Conservation (phyloP, 1,140 invertebrate species). For the Eulimnadia texana region DNA sequence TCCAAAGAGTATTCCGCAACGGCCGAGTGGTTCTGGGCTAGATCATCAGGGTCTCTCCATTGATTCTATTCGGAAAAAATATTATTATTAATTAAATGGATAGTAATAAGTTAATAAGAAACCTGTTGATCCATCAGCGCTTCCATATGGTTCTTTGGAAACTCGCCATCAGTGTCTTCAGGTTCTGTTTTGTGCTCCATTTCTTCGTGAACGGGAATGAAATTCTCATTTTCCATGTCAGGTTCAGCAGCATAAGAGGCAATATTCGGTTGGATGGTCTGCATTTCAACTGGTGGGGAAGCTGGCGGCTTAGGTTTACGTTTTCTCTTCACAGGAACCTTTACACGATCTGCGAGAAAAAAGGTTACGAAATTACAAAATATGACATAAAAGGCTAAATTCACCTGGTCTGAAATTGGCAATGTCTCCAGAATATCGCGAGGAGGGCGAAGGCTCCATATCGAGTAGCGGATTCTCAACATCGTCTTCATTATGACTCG, state of each 20-base stretch:
- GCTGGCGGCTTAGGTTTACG: background rate
- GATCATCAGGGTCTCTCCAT: background rate
- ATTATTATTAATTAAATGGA: too few relatives aligned
- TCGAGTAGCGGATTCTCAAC: background rate
- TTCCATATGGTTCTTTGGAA: too few relatives aligned
- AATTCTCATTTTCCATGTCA: background rate
- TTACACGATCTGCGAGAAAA: background rate
- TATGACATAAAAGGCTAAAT: too few relatives aligned
- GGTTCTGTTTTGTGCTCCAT: background rate
- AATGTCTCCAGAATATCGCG: background rate
- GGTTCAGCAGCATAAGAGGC: background rate
- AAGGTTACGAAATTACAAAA: too few relatives aligned
- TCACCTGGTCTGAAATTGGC: too few relatives aligned
- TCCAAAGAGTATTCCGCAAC: background rate
- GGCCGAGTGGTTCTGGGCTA: background rate
- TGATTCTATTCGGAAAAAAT: background rate
- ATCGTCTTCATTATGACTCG: background rate
- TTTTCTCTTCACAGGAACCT: background rate
- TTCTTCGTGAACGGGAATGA: background rate
- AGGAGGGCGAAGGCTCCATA: background rate
- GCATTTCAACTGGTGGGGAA: background rate
- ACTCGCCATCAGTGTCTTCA: background rate
- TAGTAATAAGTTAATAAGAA: too few relatives aligned
- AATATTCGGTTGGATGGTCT: background rate
- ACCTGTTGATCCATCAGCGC: too few relatives aligned